phyloP scores from a whole-genome alignment of 2,113 vertebrate genomes.

The Brachypodius melanocephalos region DNA sequence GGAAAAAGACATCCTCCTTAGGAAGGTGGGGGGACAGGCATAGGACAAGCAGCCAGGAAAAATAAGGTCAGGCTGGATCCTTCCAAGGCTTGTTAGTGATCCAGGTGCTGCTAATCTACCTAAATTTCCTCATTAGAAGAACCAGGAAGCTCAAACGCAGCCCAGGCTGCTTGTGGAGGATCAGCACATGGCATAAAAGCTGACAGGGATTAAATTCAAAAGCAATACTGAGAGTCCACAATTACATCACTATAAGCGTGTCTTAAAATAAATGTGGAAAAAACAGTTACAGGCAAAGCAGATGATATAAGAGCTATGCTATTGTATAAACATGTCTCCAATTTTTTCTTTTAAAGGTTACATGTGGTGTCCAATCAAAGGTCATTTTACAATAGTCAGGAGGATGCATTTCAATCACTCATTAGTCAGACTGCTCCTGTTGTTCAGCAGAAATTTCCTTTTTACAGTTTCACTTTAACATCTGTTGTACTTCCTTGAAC shows the following conservation, averaged over 20 bases:
- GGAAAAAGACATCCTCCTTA: not conserved
- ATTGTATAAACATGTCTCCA: not conserved
- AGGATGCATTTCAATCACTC: not conserved
- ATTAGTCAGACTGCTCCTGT: not conserved
- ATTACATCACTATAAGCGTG: not conserved
- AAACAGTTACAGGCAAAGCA: not conserved
- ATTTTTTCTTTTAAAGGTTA: not conserved
- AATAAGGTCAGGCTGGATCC: not conserved
- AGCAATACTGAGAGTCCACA: not conserved
- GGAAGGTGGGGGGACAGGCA: accelerated
- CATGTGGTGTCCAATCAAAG: not conserved
- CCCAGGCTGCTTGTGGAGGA: not conserved
- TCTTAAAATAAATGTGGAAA: not conserved
- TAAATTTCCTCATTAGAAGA: not conserved
- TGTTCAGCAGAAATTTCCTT: not conserved
- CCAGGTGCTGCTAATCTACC: not conserved
- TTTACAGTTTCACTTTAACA: not conserved
- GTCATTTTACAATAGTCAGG: not conserved
- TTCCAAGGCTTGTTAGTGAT: not conserved
- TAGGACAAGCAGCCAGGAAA: not conserved
- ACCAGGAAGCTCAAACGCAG: not conserved
- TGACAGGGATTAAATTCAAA: not conserved
- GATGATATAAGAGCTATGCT: not conserved
- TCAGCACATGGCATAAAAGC: not conserved
- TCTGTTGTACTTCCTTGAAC: not conserved